A percentile compares a stretch with the other conserved stretches of the same genome.
phyloP scores from a whole-genome alignment of 2,888 invertebrate genomes.

The Notodonta dromedarius region DNA sequence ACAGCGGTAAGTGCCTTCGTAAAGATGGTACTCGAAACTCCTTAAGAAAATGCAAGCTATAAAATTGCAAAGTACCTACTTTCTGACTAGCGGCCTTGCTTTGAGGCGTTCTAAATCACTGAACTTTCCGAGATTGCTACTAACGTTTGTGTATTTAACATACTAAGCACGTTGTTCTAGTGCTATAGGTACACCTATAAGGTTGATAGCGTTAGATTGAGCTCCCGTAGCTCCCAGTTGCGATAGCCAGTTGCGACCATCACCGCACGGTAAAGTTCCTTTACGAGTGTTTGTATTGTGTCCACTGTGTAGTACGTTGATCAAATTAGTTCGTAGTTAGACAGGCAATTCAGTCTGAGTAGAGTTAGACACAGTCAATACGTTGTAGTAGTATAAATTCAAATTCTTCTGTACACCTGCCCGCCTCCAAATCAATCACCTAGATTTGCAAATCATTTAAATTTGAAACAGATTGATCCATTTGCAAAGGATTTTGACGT shows the following conservation, averaged over 20 bases:
- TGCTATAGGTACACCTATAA: conserved; percentile 65
- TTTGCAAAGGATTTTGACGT: conserved; percentile 27
- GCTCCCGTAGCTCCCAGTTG: conserved; percentile 73
- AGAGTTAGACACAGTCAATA: conserved; percentile 52
- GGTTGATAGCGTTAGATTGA: conserved; percentile 72
- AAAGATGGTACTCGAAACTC: conserved; percentile 41
- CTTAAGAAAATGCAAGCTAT: conserved; percentile 50
- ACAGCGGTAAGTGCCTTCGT: conserved; percentile 89
- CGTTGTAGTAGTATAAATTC: conserved; percentile 25
- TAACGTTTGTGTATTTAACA: conserved; percentile 56
- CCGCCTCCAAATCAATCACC: conserved; percentile 21
- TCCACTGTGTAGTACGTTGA: conserved; percentile 47
- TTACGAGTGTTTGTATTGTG: conserved; percentile 55
- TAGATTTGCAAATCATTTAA: conserved; percentile 7
- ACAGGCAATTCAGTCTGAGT: conserved; percentile 49
- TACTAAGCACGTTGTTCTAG: conserved; percentile 74
- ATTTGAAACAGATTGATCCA: conserved; percentile 7
- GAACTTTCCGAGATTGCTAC: conserved; percentile 35
- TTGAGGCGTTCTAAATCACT: conserved; percentile 39
- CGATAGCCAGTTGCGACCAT: conserved; percentile 70
- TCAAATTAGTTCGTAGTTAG: conserved; percentile 57
- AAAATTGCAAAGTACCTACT: conserved; percentile 40
- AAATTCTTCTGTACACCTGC: conserved; percentile 20
- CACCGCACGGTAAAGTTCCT: conserved; percentile 80
- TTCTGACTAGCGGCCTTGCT: conserved; percentile 41